Evolutionary conservation across 2,113 vertebrate genomes (phyloP).

Genomic region (Amia ocellicauda): DNA sequence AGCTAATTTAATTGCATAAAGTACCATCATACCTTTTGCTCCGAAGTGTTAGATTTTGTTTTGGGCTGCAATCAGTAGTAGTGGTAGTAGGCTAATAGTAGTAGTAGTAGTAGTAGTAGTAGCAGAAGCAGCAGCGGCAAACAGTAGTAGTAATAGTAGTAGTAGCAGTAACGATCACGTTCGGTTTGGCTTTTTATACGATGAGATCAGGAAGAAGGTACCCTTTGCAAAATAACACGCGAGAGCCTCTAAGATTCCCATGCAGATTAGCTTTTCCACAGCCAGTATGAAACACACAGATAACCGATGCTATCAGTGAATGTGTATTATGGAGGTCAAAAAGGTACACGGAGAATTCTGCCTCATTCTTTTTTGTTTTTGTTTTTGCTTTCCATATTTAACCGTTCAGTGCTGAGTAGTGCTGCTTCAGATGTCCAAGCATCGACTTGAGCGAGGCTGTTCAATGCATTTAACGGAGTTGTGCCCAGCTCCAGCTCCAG

Average conservation of each 20-base stretch:
- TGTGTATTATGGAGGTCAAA: slow-evolving; percentile 50
- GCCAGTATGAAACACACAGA: slow-evolving; percentile 50
- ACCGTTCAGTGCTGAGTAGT: not conserved
- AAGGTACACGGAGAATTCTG: slow-evolving; percentile 60
- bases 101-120: slow-evolving; percentile 7
- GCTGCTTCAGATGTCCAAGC: not conserved
- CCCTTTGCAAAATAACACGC: slow-evolving; percentile 42
- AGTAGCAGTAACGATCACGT: slow-evolving; percentile 34
- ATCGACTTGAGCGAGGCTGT: slow-evolving; percentile 7
- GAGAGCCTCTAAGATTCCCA: slow-evolving; percentile 53
- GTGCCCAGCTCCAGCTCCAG: slow-evolving; percentile 25
- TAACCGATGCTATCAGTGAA: slow-evolving; percentile 63
- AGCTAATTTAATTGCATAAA: too few species aligned
- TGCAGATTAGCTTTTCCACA: slow-evolving; percentile 46
- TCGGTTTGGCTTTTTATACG: slow-evolving; percentile 56
- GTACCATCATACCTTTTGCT: slow-evolving; percentile 8
- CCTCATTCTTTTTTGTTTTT: slow-evolving; percentile 63
- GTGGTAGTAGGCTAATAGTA: slow-evolving; percentile 5
- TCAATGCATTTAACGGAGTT: slow-evolving; percentile 9
- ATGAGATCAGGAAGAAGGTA: slow-evolving; percentile 44
- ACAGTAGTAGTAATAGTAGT: slow-evolving; percentile 17
- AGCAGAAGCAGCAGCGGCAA: slow-evolving; percentile 16
- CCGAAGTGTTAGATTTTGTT: not conserved
- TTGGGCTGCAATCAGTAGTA: slow-evolving; percentile 13
- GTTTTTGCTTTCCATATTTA: slow-evolving; percentile 11